Conservation (phyloP, 2,797 vertebrate genomes). For the Potorous gilbertii region DNA sequence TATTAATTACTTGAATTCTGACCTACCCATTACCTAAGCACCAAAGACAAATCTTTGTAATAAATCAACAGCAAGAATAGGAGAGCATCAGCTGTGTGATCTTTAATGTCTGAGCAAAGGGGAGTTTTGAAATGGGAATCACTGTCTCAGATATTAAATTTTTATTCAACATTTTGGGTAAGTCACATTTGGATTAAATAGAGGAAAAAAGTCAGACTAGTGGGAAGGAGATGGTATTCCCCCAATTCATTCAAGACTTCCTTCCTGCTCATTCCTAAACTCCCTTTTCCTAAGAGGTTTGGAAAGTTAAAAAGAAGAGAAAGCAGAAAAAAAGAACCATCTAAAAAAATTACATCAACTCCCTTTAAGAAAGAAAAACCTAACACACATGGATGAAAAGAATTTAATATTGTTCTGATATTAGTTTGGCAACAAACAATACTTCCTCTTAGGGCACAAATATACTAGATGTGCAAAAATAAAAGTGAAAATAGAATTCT, state of each 20-base stretch:
- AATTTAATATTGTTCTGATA: slow-evolving; percentile 74
- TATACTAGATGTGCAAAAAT: slow-evolving; percentile 38
- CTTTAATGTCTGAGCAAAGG: slow-evolving; percentile 58
- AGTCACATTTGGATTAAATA: slow-evolving; percentile 49
- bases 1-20: slow-evolving; percentile 50
- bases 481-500: slow-evolving; percentile 5
- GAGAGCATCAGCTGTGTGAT: slow-evolving; percentile 53
- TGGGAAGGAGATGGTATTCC: slow-evolving; percentile 37
- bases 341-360: slow-evolving; percentile 3
- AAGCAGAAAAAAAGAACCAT: slow-evolving; percentile 13
- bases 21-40: slow-evolving; percentile 49
- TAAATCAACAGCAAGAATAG: slow-evolving; percentile 40
- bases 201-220: not conserved
- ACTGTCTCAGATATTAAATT: slow-evolving; percentile 39
- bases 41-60: slow-evolving; percentile 46
- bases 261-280: slow-evolving; percentile 15
- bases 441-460: slow-evolving; percentile 59
- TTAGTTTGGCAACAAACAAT: slow-evolving; percentile 74
- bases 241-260: slow-evolving; percentile 21
- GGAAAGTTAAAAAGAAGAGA: slow-evolving; percentile 14
- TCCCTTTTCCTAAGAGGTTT: not conserved
- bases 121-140: slow-evolving; percentile 64
- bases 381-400: not conserved
- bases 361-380: slow-evolving; percentile 27
- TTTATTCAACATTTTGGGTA: slow-evolving; percentile 50